Conservation (phyloP, 2,113 vertebrate species). For the Albula goreensis region DNA sequence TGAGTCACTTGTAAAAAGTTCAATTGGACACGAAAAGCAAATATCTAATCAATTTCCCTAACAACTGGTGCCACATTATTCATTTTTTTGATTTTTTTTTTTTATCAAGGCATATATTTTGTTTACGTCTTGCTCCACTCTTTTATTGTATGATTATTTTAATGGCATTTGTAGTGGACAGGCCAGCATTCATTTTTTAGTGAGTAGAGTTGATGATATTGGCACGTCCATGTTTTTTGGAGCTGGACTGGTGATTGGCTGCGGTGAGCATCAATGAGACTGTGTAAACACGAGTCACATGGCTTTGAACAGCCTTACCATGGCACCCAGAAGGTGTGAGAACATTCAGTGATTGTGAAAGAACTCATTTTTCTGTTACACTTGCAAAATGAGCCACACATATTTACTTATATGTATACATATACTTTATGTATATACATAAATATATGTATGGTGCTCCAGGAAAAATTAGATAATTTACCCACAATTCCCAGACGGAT, state of each 20-base stretch:
- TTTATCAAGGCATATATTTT: neutral
- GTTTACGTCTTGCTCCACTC: no score
- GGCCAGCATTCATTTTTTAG: no score
- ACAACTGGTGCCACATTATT: neutral
- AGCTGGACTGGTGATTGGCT: no score
- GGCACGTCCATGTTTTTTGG: no score
- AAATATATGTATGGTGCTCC: constrained; percentile 20
- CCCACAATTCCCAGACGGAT: constrained; percentile 44
- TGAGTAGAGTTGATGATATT: no score
- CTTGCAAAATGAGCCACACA: neutral
- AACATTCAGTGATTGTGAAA: no score
- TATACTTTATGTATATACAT: neutral
- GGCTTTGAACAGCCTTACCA: no score
- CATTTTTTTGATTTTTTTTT: neutral
- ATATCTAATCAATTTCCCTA: neutral
- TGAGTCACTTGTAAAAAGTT: neutral
- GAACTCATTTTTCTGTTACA: neutral
- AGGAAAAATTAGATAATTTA: constrained; percentile 46
- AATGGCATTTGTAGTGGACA: no score
- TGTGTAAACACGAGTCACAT: no score
- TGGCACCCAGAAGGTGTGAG: no score
- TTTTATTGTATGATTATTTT: no score
- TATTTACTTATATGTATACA: neutral
- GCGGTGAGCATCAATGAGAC: no score
- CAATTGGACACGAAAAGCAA: neutral